These are phyloP conservation scores for Muscicapa striata DNA, from an alignment of 2,797 vertebrate species.

Conservation along the genomic window DNA sequence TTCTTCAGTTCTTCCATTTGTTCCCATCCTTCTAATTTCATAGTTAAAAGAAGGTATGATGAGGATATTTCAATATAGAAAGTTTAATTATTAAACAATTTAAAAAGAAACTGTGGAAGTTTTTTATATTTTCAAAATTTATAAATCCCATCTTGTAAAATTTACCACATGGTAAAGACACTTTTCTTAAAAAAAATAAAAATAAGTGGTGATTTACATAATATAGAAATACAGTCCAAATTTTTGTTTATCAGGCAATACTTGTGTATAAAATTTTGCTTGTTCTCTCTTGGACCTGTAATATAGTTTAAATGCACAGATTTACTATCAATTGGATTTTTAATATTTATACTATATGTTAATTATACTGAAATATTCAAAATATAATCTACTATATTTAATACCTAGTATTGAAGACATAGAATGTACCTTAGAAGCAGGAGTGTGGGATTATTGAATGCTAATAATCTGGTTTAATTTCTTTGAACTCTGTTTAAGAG, in stretches of 20 bases:
- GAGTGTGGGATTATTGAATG: rapidly evolving
- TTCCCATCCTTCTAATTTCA: not conserved
- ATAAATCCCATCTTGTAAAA: not conserved
- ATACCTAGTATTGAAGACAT: not conserved
- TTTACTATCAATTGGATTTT: not conserved
- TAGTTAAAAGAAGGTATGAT: not conserved
- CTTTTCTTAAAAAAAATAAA: not conserved
- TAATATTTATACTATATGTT: not conserved
- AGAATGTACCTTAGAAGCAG: not conserved
- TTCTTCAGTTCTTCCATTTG: not conserved
- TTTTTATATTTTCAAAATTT: not conserved
- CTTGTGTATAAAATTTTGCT: not conserved
- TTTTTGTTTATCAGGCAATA: not conserved
- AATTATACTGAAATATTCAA: not conserved
- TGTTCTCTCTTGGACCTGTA: rapidly evolving
- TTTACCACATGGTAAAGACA: not conserved
- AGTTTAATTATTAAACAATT: not conserved
- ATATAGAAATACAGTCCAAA: not conserved
- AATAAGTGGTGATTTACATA: not conserved
- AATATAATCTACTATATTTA: not conserved
- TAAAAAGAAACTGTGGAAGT: not conserved
- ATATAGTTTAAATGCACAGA: not conserved
- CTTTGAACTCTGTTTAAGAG: not conserved
- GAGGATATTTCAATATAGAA: not conserved
- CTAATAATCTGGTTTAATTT: not conserved